Evolutionary conservation across 2,888 invertebrate genomes (phyloP), one percentile per base, ranked within the genome.

Genomic region (Synanthedon myopaeformis): DNA sequence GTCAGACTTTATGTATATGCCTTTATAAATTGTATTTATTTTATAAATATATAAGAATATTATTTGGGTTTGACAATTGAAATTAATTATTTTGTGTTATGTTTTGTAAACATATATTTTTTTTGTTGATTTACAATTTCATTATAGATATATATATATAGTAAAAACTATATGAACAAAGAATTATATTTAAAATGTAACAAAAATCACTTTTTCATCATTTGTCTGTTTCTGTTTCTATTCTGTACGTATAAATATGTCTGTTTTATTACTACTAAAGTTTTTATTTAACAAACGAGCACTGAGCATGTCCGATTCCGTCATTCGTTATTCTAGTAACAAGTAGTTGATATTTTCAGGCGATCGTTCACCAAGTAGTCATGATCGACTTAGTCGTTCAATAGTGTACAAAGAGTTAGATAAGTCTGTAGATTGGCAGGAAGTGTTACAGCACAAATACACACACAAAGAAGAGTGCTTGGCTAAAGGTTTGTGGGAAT

Each of bases 401-500:
- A n/a, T 45, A 45, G n/a, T 45, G 45, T 86, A 86, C 74, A 84
- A 70, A 79, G 85, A 86, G 66, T 82, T 86, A 86, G 86, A 86
- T 83, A 82, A 79, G 62, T 86, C 86, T 56, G 82, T 86, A 82
- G 83, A 86, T 79, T 86, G 86, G 86, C 75, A 70, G 59, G 82
- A 84, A 55, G 73, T 86, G 51, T 72, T 85, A 66, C 77, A 70
- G 55, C 77, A 80, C 70, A 82, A 79, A 69, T 69, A 58, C 61
- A 63, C 67, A 64, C 72, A 70, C 65, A 35, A 35, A 35, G 72
- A 72, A 61, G 70, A 78, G 61, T n/a, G 79, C 75, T 76, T 83
- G 63, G 77, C 72, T 78, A 77, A 79, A 86, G 86, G 85, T 86
- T 84, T 67, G 86, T 86, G 82, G 84, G 84, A 65, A 67, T 66